phyloP scores from a whole-genome alignment of 2,888 invertebrate genomes.

The Carpatolechia fugitivella region DNA sequence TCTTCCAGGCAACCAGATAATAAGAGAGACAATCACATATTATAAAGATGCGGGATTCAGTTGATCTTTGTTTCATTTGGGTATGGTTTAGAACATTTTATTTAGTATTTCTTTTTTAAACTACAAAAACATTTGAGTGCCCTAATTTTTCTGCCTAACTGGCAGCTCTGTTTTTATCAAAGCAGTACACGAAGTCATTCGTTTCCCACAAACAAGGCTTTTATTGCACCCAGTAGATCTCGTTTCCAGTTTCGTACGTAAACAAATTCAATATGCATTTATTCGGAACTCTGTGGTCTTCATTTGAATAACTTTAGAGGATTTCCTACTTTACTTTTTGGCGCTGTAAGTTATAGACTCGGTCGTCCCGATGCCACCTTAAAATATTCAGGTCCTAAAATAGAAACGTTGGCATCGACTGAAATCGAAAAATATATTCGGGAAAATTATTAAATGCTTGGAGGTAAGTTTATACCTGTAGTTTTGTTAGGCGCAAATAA shows the following conservation, averaged over 20 bases:
- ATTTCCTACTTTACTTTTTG: conserved; percentile 39
- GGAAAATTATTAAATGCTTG: neutral
- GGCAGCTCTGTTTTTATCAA: neutral
- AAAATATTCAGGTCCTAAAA: conserved; percentile 3
- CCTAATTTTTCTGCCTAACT: too few relatives aligned
- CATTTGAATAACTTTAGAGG: conserved; percentile 72
- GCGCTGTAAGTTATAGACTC: conserved; percentile 19
- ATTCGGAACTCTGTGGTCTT: conserved; percentile 61
- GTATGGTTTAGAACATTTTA: too few relatives aligned
- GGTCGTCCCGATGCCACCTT: neutral
- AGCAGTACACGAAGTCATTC: neutral
- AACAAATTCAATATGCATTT: conserved; percentile 77
- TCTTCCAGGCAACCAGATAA: too few relatives aligned
- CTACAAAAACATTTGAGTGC: too few relatives aligned
- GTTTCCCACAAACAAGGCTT: conserved; percentile 1
- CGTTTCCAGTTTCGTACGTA: conserved; percentile 64
- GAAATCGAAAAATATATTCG: neutral
- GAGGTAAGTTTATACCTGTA: neutral
- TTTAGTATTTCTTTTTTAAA: too few relatives aligned
- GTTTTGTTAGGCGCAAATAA: neutral
- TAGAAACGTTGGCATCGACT: neutral
- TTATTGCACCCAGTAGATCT: conserved; percentile 27
- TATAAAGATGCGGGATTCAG: too few relatives aligned
- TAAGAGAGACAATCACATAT: too few relatives aligned
- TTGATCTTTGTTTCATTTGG: too few relatives aligned